phyloP scores from a whole-genome alignment of 1,140 invertebrate genomes.

The Drosophila aff. region DNA sequence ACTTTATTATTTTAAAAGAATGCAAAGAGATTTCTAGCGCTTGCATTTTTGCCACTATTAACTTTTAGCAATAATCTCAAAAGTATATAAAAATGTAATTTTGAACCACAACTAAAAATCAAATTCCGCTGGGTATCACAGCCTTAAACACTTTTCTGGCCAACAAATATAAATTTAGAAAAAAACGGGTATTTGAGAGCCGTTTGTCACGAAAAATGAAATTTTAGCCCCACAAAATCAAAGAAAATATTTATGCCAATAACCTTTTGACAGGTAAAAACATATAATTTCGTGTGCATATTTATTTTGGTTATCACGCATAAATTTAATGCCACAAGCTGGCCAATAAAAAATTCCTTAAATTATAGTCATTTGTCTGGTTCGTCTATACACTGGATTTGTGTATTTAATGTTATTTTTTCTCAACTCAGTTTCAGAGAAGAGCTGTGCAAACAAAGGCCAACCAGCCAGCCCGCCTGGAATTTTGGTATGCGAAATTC shows the following conservation, averaged over 20 bases:
- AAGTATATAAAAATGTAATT: too few relatives aligned
- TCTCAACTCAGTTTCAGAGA: conserved; percentile 25
- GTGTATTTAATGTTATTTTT: conserved; percentile 5
- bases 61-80: not conserved
- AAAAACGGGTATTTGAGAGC: conserved; percentile 5
- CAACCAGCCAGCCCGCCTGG: conserved; percentile 35
- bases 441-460: conserved; percentile 55
- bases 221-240: conserved; percentile 65
- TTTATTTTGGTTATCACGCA: conserved; percentile 58
- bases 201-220: conserved; percentile 41
- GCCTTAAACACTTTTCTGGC: conserved; percentile 3
- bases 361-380: conserved; percentile 37
- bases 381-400: conserved; percentile 13
- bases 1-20: not conserved
- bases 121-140: not conserved
- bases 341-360: conserved; percentile 34
- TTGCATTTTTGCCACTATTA: not conserved
- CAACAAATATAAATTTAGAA: not conserved
- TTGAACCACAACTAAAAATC: not conserved
- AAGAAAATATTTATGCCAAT: conserved; percentile 66
- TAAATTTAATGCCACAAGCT: conserved; percentile 50
- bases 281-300: conserved; percentile 49
- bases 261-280: conserved; percentile 43
- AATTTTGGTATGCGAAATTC: conserved; percentile 41
- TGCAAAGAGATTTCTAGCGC: too few relatives aligned